Base-by-base conservation (phyloP, 2,797 vertebrate species). In the Kryptopterus vitreolus region DNA sequence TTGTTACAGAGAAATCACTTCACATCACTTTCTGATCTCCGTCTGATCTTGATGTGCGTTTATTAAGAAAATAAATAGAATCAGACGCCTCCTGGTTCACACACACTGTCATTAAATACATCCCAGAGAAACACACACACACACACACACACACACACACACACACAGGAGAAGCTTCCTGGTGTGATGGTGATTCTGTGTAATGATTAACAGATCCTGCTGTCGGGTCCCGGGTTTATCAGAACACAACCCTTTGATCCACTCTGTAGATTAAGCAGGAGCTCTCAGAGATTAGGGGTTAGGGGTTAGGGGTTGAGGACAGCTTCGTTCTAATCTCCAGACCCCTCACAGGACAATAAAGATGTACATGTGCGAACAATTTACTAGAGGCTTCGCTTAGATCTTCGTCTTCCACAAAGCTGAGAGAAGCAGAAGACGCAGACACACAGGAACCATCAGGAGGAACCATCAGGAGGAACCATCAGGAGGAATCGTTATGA, bases 131-230 rank as follows among this genome's bases (percentile, higher is more conserved):
- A 35, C 57, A 35, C 61, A 31, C 13, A 63, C 33, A 35, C 29
- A 63, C 33, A 8, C 29, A 63, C 33, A 74, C 31, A 57, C 69
- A 52, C 50, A 71, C 48, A 71, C 48, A 33, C 70, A 20, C 70
- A 57, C 31, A 35, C 52, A 35, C 20, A 58, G 1, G 3, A 26
- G 22, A 74, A 18, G 1, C 8, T 76, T 46, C 35, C 38, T 59
- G 10, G 20, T 76, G 10, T 48, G 24, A 61, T 75, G 1, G 5
- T 7, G 18, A 6, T 15, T 1, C 16, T 0, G n/a, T 75, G 35
- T 43, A 76, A 76, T 76, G 38, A 76, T 76, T 76, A 76, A 59
- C 73, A 76, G 73, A 61, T 59, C 38, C 58, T 76, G 33, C 73
- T 48, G 38, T 76, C 16, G 24, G 73, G 57, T 76, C 73, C 57